Base-by-base conservation (phyloP, 2,888 invertebrate species). In the Agrypnus murinus region DNA sequence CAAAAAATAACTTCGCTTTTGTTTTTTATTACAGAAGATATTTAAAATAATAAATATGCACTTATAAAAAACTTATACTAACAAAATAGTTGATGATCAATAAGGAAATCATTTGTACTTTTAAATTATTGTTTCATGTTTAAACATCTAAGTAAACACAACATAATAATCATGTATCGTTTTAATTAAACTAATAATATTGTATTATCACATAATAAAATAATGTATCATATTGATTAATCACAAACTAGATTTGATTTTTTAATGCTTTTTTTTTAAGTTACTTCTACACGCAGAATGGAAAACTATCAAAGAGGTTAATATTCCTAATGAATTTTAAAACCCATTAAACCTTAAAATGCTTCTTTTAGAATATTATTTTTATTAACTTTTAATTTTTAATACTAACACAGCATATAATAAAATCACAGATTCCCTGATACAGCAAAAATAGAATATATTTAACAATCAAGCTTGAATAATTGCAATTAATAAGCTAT, bases 261-360 rank as follows among this genome's bases (percentile, higher is more conserved):
- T 46, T 46, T 38, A 38, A 25, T 25, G 12, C 40, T 40, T 55
- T 53, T 53, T n/a, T 9, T 36, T 55, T 17, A 36, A 43, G 45
- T 60, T 60, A 60, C 31, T 14, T 60, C 60, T 60, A 60, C 45
- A 46, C 15, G 43, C 31, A 60, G 31, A 60, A 60, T 60, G 45
- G 17, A 60, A 60, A 60, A 60, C 60, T 60, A 60, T 60, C 31
- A 60, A 60, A 60, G 45, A 60, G 60, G 32, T 60, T 60, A 25
- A 60, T 43, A 60, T 14, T 60, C 15, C 32, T 60, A 60, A 32
- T 60, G 43, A 46, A 45, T 45, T n/a, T 60, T 38, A 60, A 60
- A 45, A 43, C 14, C 9, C 10, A 32, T 60, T 60, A 60, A 60
- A 60, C 7, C 60, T 60, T 60, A 60, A 60, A 60, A 60, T 60